Evolutionary conservation across 1,140 invertebrate species (phyloP), one percentile per base, ranked within the genome.

Genomic region (Kradibia gibbosae): DNA sequence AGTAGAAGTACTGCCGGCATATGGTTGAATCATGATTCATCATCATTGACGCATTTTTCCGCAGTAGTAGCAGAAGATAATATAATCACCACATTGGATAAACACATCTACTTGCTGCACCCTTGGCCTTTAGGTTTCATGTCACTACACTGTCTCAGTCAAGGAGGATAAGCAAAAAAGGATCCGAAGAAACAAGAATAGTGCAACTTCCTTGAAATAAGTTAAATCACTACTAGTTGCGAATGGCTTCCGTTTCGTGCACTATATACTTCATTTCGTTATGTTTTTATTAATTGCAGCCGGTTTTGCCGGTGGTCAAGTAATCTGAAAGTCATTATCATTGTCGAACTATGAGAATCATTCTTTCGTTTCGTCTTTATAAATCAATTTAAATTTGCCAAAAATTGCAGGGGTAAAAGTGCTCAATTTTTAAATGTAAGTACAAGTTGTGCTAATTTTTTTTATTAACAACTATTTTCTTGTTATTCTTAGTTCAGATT

Each of bases 1-100:
- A 88, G 80, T 90, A 91, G 84, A 91, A 91, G 65, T 91, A 90
- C 74, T 87, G 87, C 10, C 82, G 86, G 78, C 89, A 91, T 75
- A 90, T 84, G 34, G 86, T 78, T 60, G 86, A 62, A 83, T 90
- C 87, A 86, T 90, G 85, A 86, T 88, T 90, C 89, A 90, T 91
- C 78, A 78, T 89, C 31, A 70, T 60, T 22, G 74, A n/a, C 25
- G 39, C 78, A 82, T 81, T 80, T 79, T 70, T 17, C 34, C 62
- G 45, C 28, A 80, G 34, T n/a, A 60, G 45, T 50, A 79, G 20
- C 45, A 75, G 28, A 55, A 73, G 28, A 31, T 57, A 62, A 25
- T 20, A 72, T 25, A 42, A 75, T 57, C 53, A 48, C 73, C 13
- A 39, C 57, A 70, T 80, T 82, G 65, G 50, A 72, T 10, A 0